Evolutionary conservation across 2,113 vertebrate species (phyloP).

Genomic region (Aepyceros melampus): DNA sequence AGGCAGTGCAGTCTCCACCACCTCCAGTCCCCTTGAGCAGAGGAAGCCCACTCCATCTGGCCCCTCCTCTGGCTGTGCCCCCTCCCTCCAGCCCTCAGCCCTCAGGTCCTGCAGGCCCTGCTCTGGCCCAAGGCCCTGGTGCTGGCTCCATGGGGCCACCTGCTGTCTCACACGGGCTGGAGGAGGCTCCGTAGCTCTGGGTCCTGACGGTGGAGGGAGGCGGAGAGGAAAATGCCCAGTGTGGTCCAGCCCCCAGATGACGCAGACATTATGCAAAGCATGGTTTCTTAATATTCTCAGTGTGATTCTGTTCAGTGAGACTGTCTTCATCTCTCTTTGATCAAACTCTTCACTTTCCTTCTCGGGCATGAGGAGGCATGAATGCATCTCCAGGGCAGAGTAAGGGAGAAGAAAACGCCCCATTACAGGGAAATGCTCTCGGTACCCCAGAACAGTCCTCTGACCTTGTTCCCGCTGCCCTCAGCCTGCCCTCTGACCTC

Average conservation of each 20-base stretch:
- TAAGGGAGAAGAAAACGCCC: background rate
- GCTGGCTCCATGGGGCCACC: background rate
- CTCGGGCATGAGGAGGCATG: background rate
- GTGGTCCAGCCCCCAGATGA: background rate
- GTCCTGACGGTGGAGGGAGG: background rate
- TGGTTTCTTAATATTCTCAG: background rate
- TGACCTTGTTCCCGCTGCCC: background rate
- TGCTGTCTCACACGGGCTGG: background rate
- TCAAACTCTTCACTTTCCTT: background rate
- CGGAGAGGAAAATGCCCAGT: background rate
- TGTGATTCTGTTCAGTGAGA: background rate
- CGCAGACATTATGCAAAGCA: background rate
- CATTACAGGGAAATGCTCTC: background rate
- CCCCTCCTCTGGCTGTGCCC: background rate
- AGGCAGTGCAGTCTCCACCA: background rate
- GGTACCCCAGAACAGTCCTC: background rate
- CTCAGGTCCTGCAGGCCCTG: rapidly evolving
- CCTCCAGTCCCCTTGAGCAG: background rate
- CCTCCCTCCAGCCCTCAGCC: background rate
- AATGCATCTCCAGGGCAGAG: background rate
- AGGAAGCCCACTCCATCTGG: background rate
- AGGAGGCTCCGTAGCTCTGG: background rate
- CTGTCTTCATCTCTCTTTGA: background rate
- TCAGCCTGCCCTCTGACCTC: background rate
- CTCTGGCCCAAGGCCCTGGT: background rate